phyloP scores from a whole-genome alignment of 2,113 vertebrate species.

The Willisornis vidua region DNA sequence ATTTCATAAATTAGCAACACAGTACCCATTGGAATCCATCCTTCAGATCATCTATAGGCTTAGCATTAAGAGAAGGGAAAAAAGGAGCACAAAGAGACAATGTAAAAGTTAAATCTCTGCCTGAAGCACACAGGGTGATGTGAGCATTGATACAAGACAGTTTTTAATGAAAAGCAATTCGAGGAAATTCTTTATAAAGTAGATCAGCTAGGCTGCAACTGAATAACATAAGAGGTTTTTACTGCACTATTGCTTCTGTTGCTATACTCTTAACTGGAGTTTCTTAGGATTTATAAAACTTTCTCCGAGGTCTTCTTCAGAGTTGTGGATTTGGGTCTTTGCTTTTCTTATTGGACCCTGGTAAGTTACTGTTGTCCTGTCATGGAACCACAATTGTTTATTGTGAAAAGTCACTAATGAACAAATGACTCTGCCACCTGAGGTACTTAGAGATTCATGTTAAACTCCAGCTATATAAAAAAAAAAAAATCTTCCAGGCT shows the following conservation, averaged over 20 bases:
- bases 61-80: neutral
- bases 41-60: constrained; percentile 48
- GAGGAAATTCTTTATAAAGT: constrained; percentile 23
- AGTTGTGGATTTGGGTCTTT: neutral
- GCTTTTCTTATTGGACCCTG: constrained; percentile 15
- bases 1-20: constrained; percentile 63
- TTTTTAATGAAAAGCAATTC: constrained; percentile 46
- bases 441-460: constrained; percentile 81
- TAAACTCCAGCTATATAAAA: constrained; percentile 78
- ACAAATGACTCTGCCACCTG: constrained; percentile 86
- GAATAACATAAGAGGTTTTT: neutral
- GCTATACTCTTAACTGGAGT: neutral
- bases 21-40: neutral
- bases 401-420: constrained; percentile 86
- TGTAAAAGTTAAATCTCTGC: constrained; percentile 50
- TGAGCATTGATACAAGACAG: constrained; percentile 24
- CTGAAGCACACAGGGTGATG: constrained; percentile 37
- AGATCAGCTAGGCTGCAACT: neutral
- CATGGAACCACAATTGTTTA: constrained; percentile 79
- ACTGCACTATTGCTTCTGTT: neutral
- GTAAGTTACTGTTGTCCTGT: constrained; percentile 64
- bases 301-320: neutral
- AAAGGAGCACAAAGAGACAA: constrained; percentile 19
- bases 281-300: constrained; percentile 26
- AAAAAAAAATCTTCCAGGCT: constrained; percentile 78